These are phyloP conservation scores for Sarcophaga peregrina DNA, from an alignment of 1,140 invertebrate genomes.

Conservation along the genomic window DNA sequence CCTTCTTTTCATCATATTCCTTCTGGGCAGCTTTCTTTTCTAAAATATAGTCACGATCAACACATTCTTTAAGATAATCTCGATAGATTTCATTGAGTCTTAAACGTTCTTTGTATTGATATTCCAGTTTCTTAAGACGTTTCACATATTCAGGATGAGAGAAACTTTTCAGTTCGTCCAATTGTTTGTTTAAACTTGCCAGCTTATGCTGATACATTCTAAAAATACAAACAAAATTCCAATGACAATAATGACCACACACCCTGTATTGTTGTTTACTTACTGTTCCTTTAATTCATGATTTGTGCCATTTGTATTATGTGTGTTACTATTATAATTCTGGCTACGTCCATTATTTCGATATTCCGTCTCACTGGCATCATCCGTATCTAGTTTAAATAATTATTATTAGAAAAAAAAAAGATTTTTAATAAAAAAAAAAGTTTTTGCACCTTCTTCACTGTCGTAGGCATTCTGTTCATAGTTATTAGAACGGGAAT, in stretches of 20 bases:
- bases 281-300: slow-evolving; percentile 92
- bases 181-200: slow-evolving; percentile 86
- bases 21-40: slow-evolving; percentile 89
- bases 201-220: slow-evolving; percentile 96
- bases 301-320: slow-evolving; percentile 47
- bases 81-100: slow-evolving; percentile 84
- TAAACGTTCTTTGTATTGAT: slow-evolving; percentile 81
- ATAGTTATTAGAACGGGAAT: slow-evolving; percentile 46
- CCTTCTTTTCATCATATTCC: slow-evolving; percentile 95
- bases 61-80: slow-evolving; percentile 85
- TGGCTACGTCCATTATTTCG: slow-evolving; percentile 69
- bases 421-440: slow-evolving; percentile 1
- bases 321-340: slow-evolving; percentile 72
- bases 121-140: slow-evolving; percentile 84
- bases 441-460: slow-evolving; percentile 45
- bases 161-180: slow-evolving; percentile 88
- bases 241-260: slow-evolving; percentile 27
- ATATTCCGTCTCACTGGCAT: slow-evolving; percentile 90
- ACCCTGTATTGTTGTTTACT: slow-evolving; percentile 51
- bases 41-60: slow-evolving; percentile 86
- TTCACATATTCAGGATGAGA: slow-evolving; percentile 88
- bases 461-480: slow-evolving; percentile 48
- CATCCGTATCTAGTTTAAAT: slow-evolving; percentile 79
- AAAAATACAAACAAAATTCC: slow-evolving; percentile 51
- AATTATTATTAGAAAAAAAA: background rate